These are phyloP conservation scores for Eupeodes latifasciatus DNA, from an alignment of 2,888 invertebrate genomes.

Conservation along the genomic window DNA sequence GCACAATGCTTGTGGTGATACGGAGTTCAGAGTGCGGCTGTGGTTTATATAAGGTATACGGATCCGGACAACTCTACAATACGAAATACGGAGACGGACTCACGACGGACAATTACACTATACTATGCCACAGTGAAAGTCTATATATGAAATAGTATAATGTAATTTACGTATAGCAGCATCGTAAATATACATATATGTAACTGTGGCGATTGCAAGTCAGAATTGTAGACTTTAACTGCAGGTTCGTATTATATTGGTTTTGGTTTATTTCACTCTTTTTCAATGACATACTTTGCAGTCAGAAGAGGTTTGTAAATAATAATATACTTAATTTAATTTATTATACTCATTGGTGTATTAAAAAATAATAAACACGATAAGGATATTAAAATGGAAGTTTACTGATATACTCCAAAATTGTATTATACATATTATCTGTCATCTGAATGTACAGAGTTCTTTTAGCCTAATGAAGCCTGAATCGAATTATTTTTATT, in stretches of 20 bases:
- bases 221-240: too few species aligned
- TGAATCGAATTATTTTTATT: background rate
- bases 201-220: background rate
- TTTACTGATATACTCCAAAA: background rate
- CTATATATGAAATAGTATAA: background rate
- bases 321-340: slow-evolving; percentile 19
- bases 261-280: slow-evolving; percentile 1
- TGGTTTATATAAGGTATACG: too few species aligned
- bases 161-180: background rate
- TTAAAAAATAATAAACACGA: background rate
- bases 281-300: background rate
- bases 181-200: background rate
- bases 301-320: slow-evolving; percentile 5
- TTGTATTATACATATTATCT: background rate
- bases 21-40: too few species aligned
- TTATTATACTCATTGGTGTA: slow-evolving; percentile 7
- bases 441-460: background rate
- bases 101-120: background rate
- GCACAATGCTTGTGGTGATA: too few species aligned
- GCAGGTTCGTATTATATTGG: background rate
- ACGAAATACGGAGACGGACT: background rate
- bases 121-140: background rate
- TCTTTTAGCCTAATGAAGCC: background rate
- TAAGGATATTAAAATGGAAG: background rate
- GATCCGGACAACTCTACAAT: too few species aligned